phyloP scores from a whole-genome alignment of 2,113 vertebrate species.

The Ptychochromis oligacanthus region DNA sequence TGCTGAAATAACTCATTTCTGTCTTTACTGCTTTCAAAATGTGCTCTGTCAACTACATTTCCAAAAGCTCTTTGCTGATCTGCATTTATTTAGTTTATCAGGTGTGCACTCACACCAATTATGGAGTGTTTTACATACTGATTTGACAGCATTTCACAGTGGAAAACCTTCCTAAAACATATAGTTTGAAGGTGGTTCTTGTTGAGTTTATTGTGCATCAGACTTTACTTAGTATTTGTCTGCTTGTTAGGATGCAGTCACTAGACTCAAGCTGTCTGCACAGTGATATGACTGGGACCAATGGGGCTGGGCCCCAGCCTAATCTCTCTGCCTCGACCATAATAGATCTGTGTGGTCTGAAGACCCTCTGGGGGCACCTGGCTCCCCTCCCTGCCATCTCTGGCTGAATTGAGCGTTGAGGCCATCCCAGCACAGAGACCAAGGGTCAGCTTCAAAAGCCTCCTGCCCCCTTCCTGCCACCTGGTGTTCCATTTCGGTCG shows the following conservation, averaged over 20 bases:
- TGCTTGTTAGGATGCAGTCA: constrained; percentile 54
- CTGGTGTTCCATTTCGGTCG: constrained; percentile 68
- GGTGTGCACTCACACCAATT: background rate
- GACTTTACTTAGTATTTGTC: constrained; percentile 45
- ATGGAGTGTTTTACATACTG: constrained; percentile 22
- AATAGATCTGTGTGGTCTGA: constrained; percentile 57
- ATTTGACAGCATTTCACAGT: constrained; percentile 23
- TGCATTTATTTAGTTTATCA: constrained; percentile 1
- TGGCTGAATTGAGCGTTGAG: constrained; percentile 69
- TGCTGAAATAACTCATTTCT: background rate
- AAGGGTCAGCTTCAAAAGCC: constrained; percentile 80
- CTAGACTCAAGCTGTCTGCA: constrained; percentile 60
- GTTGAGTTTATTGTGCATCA: constrained; percentile 35
- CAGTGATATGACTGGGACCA: constrained; percentile 39
- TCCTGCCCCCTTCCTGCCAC: constrained; percentile 74
- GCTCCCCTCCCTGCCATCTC: constrained; percentile 69
- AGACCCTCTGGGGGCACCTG: constrained; percentile 69
- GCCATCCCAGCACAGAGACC: constrained; percentile 68
- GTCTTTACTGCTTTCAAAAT: constrained; percentile 16
- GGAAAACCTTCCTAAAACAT: constrained; percentile 31
- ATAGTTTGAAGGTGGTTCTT: constrained; percentile 11
- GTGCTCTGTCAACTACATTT: background rate
- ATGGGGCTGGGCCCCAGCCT: constrained; percentile 32
- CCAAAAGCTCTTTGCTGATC: background rate
- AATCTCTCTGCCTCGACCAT: constrained; percentile 44